A percentile compares a stretch with the other conserved stretches of the same genome.
phyloP scores from a whole-genome alignment of 2,888 invertebrate species.

The Hylaea fasciaria region DNA sequence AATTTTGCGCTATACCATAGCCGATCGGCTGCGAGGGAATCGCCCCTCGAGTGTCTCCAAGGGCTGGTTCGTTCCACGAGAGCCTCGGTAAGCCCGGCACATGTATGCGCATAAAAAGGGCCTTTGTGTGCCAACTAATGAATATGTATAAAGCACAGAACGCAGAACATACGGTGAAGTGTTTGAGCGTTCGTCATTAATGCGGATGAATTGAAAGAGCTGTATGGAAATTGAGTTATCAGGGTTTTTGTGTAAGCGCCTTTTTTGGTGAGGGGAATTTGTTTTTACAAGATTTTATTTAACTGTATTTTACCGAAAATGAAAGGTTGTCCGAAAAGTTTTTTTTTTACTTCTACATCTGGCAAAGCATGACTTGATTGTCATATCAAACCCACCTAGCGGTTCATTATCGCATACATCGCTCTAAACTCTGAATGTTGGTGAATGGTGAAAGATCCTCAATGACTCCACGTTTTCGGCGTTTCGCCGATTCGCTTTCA shows the following conservation, averaged over 20 bases:
- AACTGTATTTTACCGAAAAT: background rate
- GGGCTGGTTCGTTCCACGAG: conserved; percentile 14
- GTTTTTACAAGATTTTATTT: background rate
- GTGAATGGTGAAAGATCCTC: conserved; percentile 17
- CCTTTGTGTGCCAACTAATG: conserved; percentile 38
- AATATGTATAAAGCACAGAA: conserved; percentile 27
- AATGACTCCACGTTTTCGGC: conserved; percentile 27
- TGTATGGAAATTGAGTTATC: conserved; percentile 17
- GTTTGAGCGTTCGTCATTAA: conserved; percentile 20
- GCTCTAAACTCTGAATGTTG: conserved; percentile 11
- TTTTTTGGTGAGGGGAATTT: conserved; percentile 2
- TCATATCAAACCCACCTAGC: conserved; percentile 4
- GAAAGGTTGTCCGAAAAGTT: background rate
- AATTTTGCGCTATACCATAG: background rate
- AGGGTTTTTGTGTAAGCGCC: conserved; percentile 11
- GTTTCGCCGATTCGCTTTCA: conserved; percentile 32
- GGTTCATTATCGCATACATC: conserved; percentile 2
- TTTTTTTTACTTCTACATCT: background rate
- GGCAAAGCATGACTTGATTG: too few relatives aligned
- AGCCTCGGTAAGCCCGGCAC: conserved; percentile 27
- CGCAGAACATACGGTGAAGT: conserved; percentile 21
- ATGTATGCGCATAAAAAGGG: conserved; percentile 41
- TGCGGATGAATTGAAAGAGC: conserved; percentile 22
- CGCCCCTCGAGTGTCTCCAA: conserved; percentile 16
- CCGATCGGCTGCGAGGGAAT: conserved; percentile 10